These are phyloP conservation scores for Phoxinus phoxinus DNA, from an alignment of 2,113 vertebrate species.

Conservation along the genomic window DNA sequence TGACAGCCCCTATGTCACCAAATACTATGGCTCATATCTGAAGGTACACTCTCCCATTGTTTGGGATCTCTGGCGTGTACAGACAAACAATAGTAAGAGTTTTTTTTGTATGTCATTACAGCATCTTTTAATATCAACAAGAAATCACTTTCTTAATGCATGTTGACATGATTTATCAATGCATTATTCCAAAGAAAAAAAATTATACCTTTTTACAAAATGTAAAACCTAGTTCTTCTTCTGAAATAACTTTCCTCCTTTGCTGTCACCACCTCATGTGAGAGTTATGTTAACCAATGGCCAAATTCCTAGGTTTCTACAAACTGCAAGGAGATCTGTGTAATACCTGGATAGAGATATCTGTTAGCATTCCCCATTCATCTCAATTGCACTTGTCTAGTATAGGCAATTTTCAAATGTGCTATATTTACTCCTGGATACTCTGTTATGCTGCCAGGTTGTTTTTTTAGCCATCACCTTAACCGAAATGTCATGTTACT, in stretches of 20 bases:
- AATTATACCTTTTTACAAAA: background rate
- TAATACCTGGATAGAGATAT: no score
- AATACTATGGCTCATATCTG: constrained; percentile 96
- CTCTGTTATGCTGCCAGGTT: background rate
- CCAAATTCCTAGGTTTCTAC: no score
- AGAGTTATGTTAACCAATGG: background rate
- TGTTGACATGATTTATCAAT: background rate
- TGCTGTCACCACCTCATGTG: background rate
- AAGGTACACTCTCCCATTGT: constrained; percentile 79
- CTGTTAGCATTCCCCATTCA: no score
- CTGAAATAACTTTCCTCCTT: background rate
- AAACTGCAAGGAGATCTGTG: no score
- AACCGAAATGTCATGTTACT: background rate
- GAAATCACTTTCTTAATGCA: background rate
- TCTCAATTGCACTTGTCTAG: no score
- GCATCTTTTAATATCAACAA: background rate
- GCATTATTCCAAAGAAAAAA: background rate
- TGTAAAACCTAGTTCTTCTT: background rate
- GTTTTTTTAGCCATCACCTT: background rate
- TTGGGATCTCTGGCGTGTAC: background rate
- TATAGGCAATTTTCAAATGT: background rate
- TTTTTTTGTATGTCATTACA: background rate
- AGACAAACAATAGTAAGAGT: background rate
- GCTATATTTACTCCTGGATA: background rate
- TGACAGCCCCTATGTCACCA: constrained; percentile 95